A percentile compares a stretch with the other conserved stretches of the same genome.
Conservation (phyloP, 2,888 invertebrate genomes). For the Acholoe squamosa region DNA sequence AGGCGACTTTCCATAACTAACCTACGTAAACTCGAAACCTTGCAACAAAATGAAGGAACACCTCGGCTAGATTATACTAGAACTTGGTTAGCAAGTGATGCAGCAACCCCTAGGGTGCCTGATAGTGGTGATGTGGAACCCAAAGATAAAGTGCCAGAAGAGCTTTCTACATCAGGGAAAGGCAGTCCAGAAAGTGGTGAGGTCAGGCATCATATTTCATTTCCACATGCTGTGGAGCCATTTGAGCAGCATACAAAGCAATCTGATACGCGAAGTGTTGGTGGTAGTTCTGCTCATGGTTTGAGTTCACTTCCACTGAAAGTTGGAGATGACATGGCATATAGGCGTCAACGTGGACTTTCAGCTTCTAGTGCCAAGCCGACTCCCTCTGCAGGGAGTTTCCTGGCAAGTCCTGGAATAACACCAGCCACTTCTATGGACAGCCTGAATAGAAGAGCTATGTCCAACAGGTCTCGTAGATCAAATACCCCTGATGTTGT, state of each 20-base stretch:
- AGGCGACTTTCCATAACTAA: slow-evolving; percentile 70
- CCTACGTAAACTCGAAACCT: slow-evolving; percentile 67
- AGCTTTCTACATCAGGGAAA: slow-evolving; percentile 21
- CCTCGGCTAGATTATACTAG: slow-evolving; percentile 70
- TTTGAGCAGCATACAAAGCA: neutral
- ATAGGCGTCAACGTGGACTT: slow-evolving; percentile 41
- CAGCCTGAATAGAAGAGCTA: neutral
- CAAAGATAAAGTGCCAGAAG: neutral
- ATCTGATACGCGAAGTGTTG: neutral
- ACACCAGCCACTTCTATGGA: slow-evolving; percentile 57
- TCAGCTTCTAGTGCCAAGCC: neutral
- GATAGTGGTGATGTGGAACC: neutral
- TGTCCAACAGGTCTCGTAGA: neutral
- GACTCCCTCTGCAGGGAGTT: neutral
- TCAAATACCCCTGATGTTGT: slow-evolving; percentile 32
- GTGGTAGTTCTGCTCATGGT: neutral
- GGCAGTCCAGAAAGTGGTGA: slow-evolving; percentile 59
- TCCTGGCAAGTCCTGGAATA: neutral
- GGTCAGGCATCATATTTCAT: neutral
- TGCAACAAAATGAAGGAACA: slow-evolving; percentile 60
- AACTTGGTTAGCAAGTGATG: slow-evolving; percentile 67
- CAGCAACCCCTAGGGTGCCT: neutral
- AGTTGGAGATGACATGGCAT: slow-evolving; percentile 69
- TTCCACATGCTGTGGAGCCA: neutral
- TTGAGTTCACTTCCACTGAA: slow-evolving; percentile 65